Evolutionary conservation across 53 echinoderm and acorn worm genomes (phyloP).

Genomic region (Paracentrotus lividus): DNA sequence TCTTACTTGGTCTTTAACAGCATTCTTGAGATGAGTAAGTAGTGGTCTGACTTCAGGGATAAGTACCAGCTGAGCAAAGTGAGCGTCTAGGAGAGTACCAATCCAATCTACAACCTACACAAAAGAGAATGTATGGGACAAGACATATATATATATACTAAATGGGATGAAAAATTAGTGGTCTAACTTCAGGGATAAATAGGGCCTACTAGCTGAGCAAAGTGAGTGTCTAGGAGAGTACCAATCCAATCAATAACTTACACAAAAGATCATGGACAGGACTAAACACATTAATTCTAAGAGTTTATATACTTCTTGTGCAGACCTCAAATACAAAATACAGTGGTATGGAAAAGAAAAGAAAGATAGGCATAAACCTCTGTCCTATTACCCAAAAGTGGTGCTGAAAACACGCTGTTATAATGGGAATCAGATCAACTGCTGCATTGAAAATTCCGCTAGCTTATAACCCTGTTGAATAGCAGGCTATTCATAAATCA

Average conservation of each 20-base stretch:
- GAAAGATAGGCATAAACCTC: neutral
- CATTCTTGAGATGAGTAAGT: neutral
- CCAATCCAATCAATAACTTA: conserved; percentile 60
- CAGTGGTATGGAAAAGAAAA: neutral
- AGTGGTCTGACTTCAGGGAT: conserved; percentile 52
- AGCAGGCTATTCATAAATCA: too few species aligned
- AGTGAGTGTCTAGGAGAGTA: conserved; percentile 51
- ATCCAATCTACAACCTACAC: conserved; percentile 58
- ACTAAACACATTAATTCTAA: too few species aligned
- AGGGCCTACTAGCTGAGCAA: conserved; percentile 68
- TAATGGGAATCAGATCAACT: too few species aligned
- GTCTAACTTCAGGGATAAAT: conserved; percentile 47
- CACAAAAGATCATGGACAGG: too few species aligned
- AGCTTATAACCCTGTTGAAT: too few species aligned
- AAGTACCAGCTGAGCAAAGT: conserved; percentile 68
- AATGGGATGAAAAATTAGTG: neutral
- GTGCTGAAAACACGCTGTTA: too few species aligned
- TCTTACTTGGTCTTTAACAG: conserved; percentile 51
- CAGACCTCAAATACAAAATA: neutral
- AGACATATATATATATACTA: too few species aligned
- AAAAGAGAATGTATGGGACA: too few species aligned
- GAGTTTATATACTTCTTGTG: neutral
- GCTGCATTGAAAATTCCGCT: too few species aligned
- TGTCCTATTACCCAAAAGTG: too few species aligned
- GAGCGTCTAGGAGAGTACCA: conserved; percentile 47